Conservation (phyloP, 64 coral and sea anemone genomes). For the Platygyra sinensis region DNA sequence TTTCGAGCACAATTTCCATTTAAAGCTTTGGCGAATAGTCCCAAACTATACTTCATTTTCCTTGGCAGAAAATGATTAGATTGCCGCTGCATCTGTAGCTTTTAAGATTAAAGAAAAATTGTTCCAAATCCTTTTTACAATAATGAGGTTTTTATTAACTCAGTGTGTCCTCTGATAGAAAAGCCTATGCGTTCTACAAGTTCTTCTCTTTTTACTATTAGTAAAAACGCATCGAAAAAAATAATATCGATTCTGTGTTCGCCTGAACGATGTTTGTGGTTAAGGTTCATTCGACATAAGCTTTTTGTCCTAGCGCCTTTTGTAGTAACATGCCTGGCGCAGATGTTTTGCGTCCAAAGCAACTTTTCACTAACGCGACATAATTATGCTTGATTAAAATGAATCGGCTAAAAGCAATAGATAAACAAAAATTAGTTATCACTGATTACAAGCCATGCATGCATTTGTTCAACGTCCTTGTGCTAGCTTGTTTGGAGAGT, state of each 20-base stretch:
- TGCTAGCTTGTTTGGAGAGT: neutral
- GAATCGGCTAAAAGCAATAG: neutral
- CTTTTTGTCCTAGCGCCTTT: neutral
- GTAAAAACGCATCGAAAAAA: neutral
- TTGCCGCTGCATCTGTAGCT: neutral
- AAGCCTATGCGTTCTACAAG: neutral
- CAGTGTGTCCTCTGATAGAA: neutral
- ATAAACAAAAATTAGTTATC: conserved; percentile 3
- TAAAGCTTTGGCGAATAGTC: neutral
- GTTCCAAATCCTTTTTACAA: neutral
- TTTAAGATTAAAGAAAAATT: neutral
- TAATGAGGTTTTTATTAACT: neutral
- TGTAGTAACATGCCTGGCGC: neutral
- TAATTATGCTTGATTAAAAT: conserved; percentile 12
- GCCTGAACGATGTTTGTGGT: neutral
- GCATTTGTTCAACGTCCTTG: neutral
- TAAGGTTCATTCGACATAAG: neutral
- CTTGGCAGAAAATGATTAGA: neutral
- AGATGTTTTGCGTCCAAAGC: conserved; percentile 11
- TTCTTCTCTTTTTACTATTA: neutral
- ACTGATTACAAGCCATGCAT: neutral
- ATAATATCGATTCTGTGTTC: neutral
- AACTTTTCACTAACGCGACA: conserved; percentile 6
- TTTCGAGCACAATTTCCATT: neutral
- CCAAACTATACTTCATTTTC: neutral